Conservation (phyloP, 2,888 invertebrate species). For the Poecilus cupreus region DNA sequence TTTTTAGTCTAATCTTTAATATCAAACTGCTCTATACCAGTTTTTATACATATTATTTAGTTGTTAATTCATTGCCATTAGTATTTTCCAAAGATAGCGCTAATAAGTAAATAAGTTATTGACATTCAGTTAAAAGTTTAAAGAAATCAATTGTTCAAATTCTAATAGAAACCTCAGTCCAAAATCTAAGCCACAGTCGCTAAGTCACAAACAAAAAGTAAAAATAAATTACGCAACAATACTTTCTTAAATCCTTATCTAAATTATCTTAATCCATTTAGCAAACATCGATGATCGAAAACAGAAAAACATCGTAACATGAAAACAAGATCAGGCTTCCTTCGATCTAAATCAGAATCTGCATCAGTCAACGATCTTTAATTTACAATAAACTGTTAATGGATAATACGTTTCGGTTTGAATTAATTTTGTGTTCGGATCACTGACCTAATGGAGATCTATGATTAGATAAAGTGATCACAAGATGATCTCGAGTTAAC, state of each 20-base stretch:
- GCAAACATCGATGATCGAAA: constrained; percentile 21
- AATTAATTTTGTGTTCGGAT: background rate
- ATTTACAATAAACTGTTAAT: background rate
- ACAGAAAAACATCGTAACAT: constrained; percentile 1
- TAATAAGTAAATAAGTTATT: background rate
- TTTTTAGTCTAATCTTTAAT: too few species aligned
- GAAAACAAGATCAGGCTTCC: background rate
- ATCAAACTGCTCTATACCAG: too few species aligned
- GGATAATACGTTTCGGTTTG: background rate
- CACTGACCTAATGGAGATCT: background rate
- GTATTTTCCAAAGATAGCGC: background rate
- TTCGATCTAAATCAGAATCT: background rate
- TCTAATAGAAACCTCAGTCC: background rate
- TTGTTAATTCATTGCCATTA: background rate
- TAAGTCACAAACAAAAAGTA: background rate
- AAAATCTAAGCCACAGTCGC: background rate
- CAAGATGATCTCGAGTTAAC: background rate
- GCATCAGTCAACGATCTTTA: too few species aligned
- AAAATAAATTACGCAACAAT: constrained; percentile 3
- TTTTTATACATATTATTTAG: background rate
- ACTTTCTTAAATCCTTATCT: background rate
- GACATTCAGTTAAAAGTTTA: background rate
- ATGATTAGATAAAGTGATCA: background rate
- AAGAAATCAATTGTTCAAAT: background rate
- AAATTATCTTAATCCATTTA: constrained; percentile 6